Base-by-base conservation (phyloP, 2,888 invertebrate species). In the Eustalomyia histrio region DNA sequence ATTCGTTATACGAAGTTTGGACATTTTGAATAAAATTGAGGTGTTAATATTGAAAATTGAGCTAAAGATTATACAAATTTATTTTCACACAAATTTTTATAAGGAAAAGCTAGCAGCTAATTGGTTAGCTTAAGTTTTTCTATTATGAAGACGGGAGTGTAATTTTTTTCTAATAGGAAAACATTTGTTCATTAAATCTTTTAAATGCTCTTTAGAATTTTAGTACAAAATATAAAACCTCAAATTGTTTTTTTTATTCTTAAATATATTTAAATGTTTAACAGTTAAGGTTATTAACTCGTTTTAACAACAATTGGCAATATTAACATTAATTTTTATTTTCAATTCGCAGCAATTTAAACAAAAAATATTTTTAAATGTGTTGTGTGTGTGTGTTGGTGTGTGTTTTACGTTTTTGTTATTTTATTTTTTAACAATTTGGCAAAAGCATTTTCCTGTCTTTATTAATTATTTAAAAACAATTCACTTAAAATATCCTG, bases 391-490 rank as follows among this genome's bases (percentile, higher is more conserved):
- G 6, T 14, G 1, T 29, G n/a, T n/a, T n/a, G n/a, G n/a, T n/a
- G n/a, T n/a, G n/a, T n/a, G n/a, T 12, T 43, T 43, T 43, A 2
- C 14, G 7, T 47, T 47, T 47, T 39, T 39, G 10, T 0, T 39
- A 39, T 29, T 29, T 29, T 29, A 10, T 12, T 47, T 12, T 47
- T 47, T 47, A 47, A 47, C 43, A 3, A 47, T 47, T 29, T 47
- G n/a, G 43, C 43, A 47, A 47, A 47, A 47, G 43, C 43, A 47
- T 67, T 29, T 21, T 21, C 55, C 55, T 39, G 55, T 67, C 55
- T 57, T 67, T 43, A 55, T 67, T 43, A 67, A 67, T 55, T 67
- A 67, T 67, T 67, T 57, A 67, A 67, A 47, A 67, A 67, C 43
- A 67, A 57, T 57, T 67, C 43, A 55, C 67, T 67, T 57, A 55